Conservation (phyloP, 2,113 vertebrate species). For the Mustela nigripes region DNA sequence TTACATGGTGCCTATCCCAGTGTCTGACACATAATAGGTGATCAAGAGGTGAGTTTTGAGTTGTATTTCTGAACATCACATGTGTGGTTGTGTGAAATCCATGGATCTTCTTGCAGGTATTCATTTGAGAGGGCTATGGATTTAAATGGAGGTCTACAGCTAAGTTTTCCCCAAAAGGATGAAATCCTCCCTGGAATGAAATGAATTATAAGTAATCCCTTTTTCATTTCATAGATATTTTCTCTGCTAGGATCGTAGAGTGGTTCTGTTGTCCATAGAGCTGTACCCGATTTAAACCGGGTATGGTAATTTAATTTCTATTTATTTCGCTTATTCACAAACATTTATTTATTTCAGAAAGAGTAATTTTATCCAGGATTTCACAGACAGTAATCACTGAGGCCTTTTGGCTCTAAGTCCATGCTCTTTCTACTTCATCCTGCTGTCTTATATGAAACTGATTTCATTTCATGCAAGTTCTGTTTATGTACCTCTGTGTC, state of each 20-base stretch:
- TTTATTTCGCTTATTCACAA: slow-evolving; percentile 43
- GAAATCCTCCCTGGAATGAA: not conserved
- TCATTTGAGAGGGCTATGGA: not conserved
- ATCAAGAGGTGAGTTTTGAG: slow-evolving; percentile 53
- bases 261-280: slow-evolving; percentile 41
- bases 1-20: not conserved
- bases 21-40: not conserved
- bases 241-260: not conserved
- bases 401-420: not conserved
- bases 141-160: slow-evolving; percentile 40
- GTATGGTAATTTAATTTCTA: slow-evolving; percentile 37
- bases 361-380: slow-evolving; percentile 53
- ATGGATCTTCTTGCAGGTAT: slow-evolving; percentile 12
- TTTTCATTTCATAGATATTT: slow-evolving; percentile 60
- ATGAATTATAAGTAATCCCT: slow-evolving; percentile 19
- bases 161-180: not conserved
- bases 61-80: not conserved
- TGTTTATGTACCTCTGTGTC: slow-evolving; percentile 52
- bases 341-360: slow-evolving; percentile 71
- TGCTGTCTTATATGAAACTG: slow-evolving; percentile 34
- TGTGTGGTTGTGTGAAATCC: not conserved
- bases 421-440: slow-evolving; percentile 16
- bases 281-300: slow-evolving; percentile 57
- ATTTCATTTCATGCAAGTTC: slow-evolving; percentile 68
- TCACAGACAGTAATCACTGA: slow-evolving; percentile 48